phyloP scores from a whole-genome alignment of 2,113 vertebrate genomes.

The Hemicordylus capensis region DNA sequence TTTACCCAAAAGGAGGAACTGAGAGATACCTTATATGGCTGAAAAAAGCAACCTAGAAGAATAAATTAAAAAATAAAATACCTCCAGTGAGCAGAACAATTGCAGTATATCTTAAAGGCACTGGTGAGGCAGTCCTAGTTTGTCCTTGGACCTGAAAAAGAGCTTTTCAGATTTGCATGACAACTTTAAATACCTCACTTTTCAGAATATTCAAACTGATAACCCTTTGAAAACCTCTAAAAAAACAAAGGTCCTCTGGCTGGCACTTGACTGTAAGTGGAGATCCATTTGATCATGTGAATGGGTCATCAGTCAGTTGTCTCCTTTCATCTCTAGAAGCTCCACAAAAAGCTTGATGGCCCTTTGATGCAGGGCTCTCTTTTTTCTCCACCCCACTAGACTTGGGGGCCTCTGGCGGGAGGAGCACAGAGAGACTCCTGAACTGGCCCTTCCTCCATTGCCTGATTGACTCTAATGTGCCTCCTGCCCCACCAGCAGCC shows the following conservation, averaged over 20 bases:
- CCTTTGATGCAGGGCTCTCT: not conserved
- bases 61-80: not conserved
- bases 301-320: not conserved
- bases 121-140: not conserved
- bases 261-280: not conserved
- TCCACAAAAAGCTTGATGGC: not conserved
- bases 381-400: not conserved
- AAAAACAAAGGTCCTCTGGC: not conserved
- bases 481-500: conserved; percentile 67
- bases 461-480: conserved; percentile 60
- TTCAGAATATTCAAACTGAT: not conserved
- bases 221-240: not conserved
- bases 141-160: not conserved
- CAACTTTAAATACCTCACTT: not conserved
- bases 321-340: not conserved
- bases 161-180: not conserved
- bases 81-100: not conserved
- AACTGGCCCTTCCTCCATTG: conserved; percentile 57
- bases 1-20: not conserved
- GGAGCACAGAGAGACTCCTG: not conserved
- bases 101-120: not conserved
- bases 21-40: not conserved
- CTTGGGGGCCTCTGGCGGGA: conserved; percentile 12
- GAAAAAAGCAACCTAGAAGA: not conserved
- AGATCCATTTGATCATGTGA: not conserved